These are phyloP conservation scores for Indicator maculatus DNA, from an alignment of 2,113 vertebrate genomes.

Conservation along the genomic window DNA sequence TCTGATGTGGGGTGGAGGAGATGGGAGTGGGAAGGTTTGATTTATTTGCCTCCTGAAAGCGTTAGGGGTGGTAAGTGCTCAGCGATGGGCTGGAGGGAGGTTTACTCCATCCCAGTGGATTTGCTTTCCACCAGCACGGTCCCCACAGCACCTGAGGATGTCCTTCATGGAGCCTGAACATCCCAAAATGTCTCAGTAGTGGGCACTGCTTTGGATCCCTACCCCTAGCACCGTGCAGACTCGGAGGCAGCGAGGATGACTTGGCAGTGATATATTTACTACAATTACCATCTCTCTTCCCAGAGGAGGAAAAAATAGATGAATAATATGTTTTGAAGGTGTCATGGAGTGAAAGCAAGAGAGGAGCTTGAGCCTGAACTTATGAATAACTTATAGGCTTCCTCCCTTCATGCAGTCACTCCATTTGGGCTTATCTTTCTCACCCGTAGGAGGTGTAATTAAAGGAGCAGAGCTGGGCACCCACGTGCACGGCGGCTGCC, in stretches of 20 bases:
- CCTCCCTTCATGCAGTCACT: conserved; percentile 54
- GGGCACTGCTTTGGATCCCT: neutral
- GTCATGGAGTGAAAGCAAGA: conserved; percentile 57
- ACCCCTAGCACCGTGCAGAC: neutral
- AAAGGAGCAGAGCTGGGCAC: conserved; percentile 38
- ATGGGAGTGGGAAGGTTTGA: accelerated
- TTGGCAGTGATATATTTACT: conserved; percentile 63
- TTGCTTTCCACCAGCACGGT: accelerated
- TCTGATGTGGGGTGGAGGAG: neutral
- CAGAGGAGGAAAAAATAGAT: conserved; percentile 49
- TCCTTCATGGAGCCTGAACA: neutral
- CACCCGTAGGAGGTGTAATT: conserved; percentile 61
- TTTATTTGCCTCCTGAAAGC: neutral
- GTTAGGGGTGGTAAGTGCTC: accelerated
- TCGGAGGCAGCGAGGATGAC: neutral
- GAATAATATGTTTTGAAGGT: conserved; percentile 70
- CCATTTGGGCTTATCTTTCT: conserved; percentile 68
- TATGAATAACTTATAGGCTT: conserved; percentile 75
- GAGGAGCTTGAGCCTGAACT: conserved; percentile 57
- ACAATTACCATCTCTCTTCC: conserved; percentile 55
- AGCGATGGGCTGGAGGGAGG: neutral
- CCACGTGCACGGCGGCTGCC: neutral
- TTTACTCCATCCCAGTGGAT: neutral
- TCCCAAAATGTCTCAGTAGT: neutral
- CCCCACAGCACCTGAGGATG: neutral